phyloP scores from a whole-genome alignment of 2,797 vertebrate species.

The Premnoplex brunnescens region DNA sequence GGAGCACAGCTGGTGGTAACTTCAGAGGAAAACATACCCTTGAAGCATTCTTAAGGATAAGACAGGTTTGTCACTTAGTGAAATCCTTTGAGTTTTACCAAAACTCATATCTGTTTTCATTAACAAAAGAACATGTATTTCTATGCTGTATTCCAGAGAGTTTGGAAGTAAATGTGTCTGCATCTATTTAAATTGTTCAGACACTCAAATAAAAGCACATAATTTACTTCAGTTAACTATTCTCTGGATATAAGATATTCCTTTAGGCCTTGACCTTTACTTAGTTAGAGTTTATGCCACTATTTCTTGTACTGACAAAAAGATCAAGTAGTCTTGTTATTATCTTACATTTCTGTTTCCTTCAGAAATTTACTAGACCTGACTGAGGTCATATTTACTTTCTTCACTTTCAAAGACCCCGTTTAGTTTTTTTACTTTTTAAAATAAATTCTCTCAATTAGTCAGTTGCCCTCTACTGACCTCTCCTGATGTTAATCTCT shows the following conservation, averaged over 20 bases:
- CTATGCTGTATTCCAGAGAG: background rate
- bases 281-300: background rate
- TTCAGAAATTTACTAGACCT: constrained; percentile 18
- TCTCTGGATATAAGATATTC: background rate
- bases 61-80: background rate
- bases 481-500: constrained; percentile 3
- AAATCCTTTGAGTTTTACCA: background rate
- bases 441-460: constrained; percentile 18
- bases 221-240: background rate
- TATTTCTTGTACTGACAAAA: constrained; percentile 9
- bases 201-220: constrained; percentile 34
- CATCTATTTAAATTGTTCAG: constrained; percentile 24
- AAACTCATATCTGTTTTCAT: background rate
- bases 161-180: background rate
- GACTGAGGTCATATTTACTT: background rate
- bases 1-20: background rate
- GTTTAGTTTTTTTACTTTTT: constrained; percentile 10
- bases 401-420: constrained; percentile 2
- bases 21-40: background rate
- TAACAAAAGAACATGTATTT: background rate
- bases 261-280: constrained; percentile 23
- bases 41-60: background rate
- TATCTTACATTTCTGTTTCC: constrained; percentile 2
- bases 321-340: background rate
- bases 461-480: background rate